A percentile compares a stretch with the other conserved stretches of the same genome.
Evolutionary conservation across 2,888 invertebrate genomes (phyloP).

Genomic region (Prenolepis imparis): DNA sequence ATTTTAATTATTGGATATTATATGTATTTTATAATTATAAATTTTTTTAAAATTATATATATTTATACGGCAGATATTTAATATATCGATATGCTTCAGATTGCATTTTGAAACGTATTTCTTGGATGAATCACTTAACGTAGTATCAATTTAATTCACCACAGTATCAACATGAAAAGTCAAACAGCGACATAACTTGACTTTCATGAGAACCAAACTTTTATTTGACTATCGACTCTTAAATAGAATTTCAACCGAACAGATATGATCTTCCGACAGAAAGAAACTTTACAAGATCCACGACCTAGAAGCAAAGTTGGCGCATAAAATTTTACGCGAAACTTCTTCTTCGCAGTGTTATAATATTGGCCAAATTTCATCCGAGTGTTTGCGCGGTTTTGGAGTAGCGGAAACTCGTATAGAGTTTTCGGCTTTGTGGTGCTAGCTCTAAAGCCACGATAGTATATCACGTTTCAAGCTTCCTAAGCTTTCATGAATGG

Average conservation of each 20-base stretch:
- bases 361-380: conserved; percentile 46
- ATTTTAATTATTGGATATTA: conserved; percentile 1
- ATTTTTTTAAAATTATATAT: not conserved
- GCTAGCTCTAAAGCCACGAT: conserved; percentile 32
- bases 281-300: conserved; percentile 47
- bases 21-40: not conserved
- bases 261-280: conserved; percentile 33
- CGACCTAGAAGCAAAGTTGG: conserved; percentile 47
- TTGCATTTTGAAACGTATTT: conserved; percentile 20
- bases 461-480: conserved; percentile 45
- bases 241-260: conserved; percentile 30
- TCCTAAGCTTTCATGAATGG: conserved; percentile 48
- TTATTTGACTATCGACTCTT: conserved; percentile 51
- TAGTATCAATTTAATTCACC: conserved; percentile 32
- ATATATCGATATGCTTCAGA: not conserved
- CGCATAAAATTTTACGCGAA: conserved; percentile 50
- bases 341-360: conserved; percentile 46
- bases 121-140: not conserved
- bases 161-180: conserved; percentile 36
- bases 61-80: not conserved
- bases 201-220: conserved; percentile 37
- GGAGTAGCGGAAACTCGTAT: conserved; percentile 31
- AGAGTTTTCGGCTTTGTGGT: conserved; percentile 51
- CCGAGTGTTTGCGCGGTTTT: conserved; percentile 37
- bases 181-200: conserved; percentile 38